Conservation (phyloP, 2,888 invertebrate genomes). For the Camptogramma bilineatum region DNA sequence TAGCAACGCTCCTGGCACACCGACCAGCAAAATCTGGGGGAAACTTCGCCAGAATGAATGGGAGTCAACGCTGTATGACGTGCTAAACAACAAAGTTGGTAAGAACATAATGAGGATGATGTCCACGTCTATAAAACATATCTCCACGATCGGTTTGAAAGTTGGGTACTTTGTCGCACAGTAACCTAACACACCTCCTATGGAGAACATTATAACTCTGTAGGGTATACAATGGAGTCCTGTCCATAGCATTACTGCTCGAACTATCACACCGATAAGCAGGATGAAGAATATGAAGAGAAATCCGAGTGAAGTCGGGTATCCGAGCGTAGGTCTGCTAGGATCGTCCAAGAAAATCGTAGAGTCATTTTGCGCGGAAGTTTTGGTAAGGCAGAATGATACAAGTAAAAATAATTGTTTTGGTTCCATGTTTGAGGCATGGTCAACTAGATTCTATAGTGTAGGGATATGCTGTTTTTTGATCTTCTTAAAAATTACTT, state of each 20-base stretch:
- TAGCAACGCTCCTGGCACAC: constrained; percentile 66
- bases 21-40: constrained; percentile 71
- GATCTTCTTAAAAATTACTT: background rate
- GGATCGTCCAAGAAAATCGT: constrained; percentile 48
- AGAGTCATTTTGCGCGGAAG: background rate
- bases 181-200: constrained; percentile 71
- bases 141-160: constrained; percentile 65
- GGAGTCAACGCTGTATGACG: constrained; percentile 71
- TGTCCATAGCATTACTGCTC: constrained; percentile 68
- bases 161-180: constrained; percentile 63
- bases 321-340: constrained; percentile 57
- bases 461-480: background rate
- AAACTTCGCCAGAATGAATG: constrained; percentile 76
- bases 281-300: constrained; percentile 68
- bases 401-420: constrained; percentile 32
- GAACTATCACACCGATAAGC: constrained; percentile 66
- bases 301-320: constrained; percentile 64
- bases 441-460: constrained; percentile 47
- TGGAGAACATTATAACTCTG: constrained; percentile 71
- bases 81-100: constrained; percentile 71
- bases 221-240: constrained; percentile 65
- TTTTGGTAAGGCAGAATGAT: constrained; percentile 7
- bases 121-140: constrained; percentile 72
- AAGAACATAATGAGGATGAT: constrained; percentile 62
- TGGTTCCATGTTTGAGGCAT: constrained; percentile 45